A percentile compares a stretch with the other conserved stretches of the same genome.
Evolutionary conservation across 2,888 invertebrate species (phyloP).

Genomic region (Clistopyga incitator): DNA sequence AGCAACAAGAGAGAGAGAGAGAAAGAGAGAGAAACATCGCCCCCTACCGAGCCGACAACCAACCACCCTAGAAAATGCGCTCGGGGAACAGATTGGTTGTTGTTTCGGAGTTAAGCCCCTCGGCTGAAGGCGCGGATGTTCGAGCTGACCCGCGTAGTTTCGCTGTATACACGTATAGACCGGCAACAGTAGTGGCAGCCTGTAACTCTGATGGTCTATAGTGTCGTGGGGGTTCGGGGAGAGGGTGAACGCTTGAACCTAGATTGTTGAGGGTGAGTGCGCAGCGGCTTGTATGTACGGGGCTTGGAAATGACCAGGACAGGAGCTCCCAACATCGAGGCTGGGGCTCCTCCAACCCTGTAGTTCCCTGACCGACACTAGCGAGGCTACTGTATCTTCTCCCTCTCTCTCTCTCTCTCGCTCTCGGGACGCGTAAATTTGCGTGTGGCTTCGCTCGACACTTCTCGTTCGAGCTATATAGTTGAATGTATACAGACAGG

Average conservation of each 20-base stretch:
- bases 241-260: conserved; percentile 38
- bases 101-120: conserved; percentile 78
- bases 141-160: conserved; percentile 28
- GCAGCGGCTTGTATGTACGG: conserved; percentile 28
- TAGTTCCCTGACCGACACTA: neutral
- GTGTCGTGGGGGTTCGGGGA: conserved; percentile 13
- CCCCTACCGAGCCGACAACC: conserved; percentile 46
- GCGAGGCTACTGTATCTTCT: conserved; percentile 5
- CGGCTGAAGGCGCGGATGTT: conserved; percentile 67
- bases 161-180: conserved; percentile 9
- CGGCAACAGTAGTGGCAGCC: conserved; percentile 4
- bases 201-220: conserved; percentile 21
- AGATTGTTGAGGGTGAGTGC: conserved; percentile 43
- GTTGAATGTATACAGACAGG: neutral
- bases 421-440: conserved; percentile 37
- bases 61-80: conserved; percentile 63
- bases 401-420: neutral
- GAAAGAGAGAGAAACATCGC: neutral
- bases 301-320: conserved; percentile 60
- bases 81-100: conserved; percentile 78
- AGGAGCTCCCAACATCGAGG: conserved; percentile 42
- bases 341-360: conserved; percentile 36
- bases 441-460: conserved; percentile 20
- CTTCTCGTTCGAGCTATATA: conserved; percentile 3
- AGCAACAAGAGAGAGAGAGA: conserved; percentile 12